phyloP scores from a whole-genome alignment of 2,888 invertebrate genomes.

The Orthosia cruda region DNA sequence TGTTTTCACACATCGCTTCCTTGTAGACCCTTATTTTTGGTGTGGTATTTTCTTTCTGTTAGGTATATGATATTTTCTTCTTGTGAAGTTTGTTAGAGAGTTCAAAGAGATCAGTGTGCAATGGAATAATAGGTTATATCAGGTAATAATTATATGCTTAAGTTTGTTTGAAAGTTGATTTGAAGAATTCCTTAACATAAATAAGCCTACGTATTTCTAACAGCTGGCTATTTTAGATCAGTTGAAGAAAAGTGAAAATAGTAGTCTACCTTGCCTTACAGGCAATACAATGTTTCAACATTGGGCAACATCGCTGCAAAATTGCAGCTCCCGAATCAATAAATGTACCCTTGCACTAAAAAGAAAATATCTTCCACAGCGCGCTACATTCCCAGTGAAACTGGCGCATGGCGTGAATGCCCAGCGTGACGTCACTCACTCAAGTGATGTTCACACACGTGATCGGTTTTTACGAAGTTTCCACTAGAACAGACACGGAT shows the following conservation, averaged over 20 bases:
- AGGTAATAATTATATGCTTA: too few relatives aligned
- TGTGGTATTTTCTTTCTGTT: background rate
- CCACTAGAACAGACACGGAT: conserved; percentile 72
- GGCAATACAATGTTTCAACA: background rate
- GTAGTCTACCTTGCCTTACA: too few relatives aligned
- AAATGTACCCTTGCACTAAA: conserved; percentile 5
- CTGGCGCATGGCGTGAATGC: conserved; percentile 58
- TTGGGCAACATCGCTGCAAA: background rate
- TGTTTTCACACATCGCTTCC: conserved; percentile 26
- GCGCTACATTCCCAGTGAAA: conserved; percentile 52
- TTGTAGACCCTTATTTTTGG: background rate
- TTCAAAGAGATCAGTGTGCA: too few relatives aligned
- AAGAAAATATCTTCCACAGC: conserved; percentile 30
- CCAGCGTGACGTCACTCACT: conserved; percentile 73
- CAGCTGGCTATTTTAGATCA: too few relatives aligned
- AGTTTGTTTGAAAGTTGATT: too few relatives aligned
- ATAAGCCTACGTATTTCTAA: background rate
- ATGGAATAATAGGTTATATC: too few relatives aligned
- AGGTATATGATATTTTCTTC: too few relatives aligned
- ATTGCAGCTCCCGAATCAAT: background rate
- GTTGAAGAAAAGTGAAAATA: too few relatives aligned
- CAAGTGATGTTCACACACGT: conserved; percentile 79
- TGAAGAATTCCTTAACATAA: background rate
- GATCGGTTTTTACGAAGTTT: conserved; percentile 80
- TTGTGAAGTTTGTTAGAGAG: too few relatives aligned